Conservation (phyloP, 2,888 invertebrate species). For the Acanthosepion lycidas region DNA sequence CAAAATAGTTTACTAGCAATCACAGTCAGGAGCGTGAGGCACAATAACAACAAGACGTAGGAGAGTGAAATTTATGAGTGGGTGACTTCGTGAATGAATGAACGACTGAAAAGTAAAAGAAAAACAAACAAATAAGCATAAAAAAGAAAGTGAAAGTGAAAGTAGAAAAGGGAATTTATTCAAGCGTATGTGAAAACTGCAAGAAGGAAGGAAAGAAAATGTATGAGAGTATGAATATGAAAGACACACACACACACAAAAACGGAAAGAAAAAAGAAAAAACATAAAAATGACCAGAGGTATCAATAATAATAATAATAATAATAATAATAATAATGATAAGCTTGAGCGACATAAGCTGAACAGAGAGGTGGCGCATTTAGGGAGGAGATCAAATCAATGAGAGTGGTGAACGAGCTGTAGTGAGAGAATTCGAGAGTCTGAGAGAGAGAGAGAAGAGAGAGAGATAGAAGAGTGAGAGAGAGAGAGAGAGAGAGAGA, state of each 20-base stretch:
- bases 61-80: background rate
- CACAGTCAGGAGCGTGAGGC: background rate
- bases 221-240: no score
- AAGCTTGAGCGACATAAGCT: background rate
- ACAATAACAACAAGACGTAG: background rate
- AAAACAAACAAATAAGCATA: background rate
- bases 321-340: no score
- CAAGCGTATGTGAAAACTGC: background rate
- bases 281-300: no score
- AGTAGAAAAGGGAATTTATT: background rate
- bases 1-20: background rate
- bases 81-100: background rate
- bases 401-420: background rate
- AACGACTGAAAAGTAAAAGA: background rate
- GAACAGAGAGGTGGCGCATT: background rate
- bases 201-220: background rate
- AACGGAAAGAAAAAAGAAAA: no score
- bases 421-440: background rate
- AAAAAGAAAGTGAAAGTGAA: background rate
- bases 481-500: background rate
- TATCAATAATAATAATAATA: no score
- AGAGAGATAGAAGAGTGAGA: background rate
- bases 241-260: no score
- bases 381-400: background rate
- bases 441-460: background rate